Evolutionary conservation across 2,888 invertebrate genomes (phyloP).

Genomic region (Diaperis boleti): DNA sequence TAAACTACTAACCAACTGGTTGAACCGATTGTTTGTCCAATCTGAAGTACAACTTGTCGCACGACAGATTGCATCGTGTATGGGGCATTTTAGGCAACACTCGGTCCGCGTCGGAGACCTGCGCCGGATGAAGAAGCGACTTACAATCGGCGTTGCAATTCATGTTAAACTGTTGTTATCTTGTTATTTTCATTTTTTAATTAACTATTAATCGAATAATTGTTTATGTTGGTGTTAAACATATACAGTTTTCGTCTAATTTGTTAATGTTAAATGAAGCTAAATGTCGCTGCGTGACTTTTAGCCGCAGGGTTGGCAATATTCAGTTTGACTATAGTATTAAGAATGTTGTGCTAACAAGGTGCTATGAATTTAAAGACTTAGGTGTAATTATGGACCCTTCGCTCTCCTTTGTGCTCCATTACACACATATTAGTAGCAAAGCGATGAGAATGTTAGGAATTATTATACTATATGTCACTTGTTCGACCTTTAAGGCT

Average conservation of each 20-base stretch:
- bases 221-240: too few species aligned
- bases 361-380: neutral
- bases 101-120: too few species aligned
- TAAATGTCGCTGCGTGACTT: neutral
- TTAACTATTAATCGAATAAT: too few species aligned
- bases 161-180: too few species aligned
- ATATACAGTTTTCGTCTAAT: neutral
- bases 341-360: neutral
- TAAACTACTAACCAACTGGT: too few species aligned
- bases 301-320: neutral
- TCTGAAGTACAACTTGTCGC: too few species aligned
- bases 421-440: neutral
- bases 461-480: neutral
- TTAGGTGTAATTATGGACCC: neutral
- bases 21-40: too few species aligned
- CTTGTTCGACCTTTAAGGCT: neutral
- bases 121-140: too few species aligned
- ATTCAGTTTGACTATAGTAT: neutral
- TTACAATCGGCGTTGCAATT: too few species aligned
- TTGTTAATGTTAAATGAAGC: neutral
- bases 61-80: too few species aligned
- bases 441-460: neutral
- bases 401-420: neutral
- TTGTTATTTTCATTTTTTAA: too few species aligned
- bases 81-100: too few species aligned